Evolutionary conservation across 2,113 vertebrate species (phyloP), one percentile per base, ranked within the genome.

Genomic region (Pollachius pollachius): DNA sequence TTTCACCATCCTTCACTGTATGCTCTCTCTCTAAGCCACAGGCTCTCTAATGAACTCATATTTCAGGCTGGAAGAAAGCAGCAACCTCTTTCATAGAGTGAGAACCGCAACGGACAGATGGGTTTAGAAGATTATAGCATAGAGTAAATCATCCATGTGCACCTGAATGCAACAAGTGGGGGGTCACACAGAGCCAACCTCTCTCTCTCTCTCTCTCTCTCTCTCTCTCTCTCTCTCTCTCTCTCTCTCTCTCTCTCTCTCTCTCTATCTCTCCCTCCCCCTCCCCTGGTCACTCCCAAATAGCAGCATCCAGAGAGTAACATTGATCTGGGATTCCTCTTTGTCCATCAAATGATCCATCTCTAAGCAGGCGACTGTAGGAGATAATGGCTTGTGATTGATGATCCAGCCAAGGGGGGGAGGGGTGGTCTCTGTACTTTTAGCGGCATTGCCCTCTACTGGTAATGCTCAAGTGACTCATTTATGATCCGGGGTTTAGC

Each of bases 381-480:
- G 15, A 68, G 74, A 70, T 73, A 62, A 75, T 65, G 18, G 41
- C 68, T 69, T 54, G 59, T 84, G 79, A 86, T 82, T 70, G 3
- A 54, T 54, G 52, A 0, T 16, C 16, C 52, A 54, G 52, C 12
- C 5, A 54, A 16, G 9, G 12, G 0, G 64, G 23, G 75, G 52
- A 41, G 65, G 74, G 19, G n/a, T 64, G 27, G 70, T 79, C 65
- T 21, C 48, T 58, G 59, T 78, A 73, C 72, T 85, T 82, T 90
- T 74, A 82, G 66, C 82, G 82, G 73, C 77, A 81, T 80, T 82
- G 88, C 89, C 91, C 88, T 91, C 91, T 92, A 87, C 90, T 92
- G 91, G 90, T 87, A 54, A 80, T 71, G 15, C 13, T 34, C 25
- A 64, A 52, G 15, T 69, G 41, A 64, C 25, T 34, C 64, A 64